A percentile compares a stretch with the other conserved stretches of the same genome.
phyloP scores from a whole-genome alignment of 1,140 invertebrate genomes.

The Brachionus paranguensis region DNA sequence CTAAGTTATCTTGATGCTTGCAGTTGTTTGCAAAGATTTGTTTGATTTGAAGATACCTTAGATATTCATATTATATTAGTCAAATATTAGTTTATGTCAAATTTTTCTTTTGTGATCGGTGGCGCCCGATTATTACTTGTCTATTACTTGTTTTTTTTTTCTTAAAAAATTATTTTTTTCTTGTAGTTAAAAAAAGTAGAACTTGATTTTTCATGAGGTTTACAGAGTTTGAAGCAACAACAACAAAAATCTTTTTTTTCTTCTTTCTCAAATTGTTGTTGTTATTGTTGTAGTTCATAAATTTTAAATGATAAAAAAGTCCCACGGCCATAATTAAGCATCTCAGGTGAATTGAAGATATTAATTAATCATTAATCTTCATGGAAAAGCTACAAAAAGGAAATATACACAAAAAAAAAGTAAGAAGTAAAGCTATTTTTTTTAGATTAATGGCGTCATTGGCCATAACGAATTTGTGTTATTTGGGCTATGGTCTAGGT shows the following conservation, averaged over 20 bases:
- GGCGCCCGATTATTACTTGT: not conserved
- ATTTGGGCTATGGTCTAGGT: not conserved
- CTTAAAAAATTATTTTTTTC: not conserved
- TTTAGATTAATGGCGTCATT: not conserved
- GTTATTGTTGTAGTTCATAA: not conserved
- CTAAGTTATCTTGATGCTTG: not conserved
- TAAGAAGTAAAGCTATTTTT: not conserved
- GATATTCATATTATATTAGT: not conserved
- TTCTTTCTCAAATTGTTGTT: no score
- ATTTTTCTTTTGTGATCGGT: not conserved
- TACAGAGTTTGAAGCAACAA: not conserved
- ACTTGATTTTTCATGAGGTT: not conserved
- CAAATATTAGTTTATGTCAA: not conserved
- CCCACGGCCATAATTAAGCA: not conserved
- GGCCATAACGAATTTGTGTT: not conserved
- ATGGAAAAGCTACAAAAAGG: not conserved
- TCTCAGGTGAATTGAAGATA: not conserved
- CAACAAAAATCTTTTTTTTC: not conserved
- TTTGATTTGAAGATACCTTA: not conserved
- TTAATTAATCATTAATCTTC: not conserved
- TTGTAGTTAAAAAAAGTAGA: not conserved
- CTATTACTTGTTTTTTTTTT: not conserved
- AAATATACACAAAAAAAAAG: not conserved
- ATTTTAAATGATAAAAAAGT: not conserved
- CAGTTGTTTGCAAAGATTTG: not conserved